Base-by-base conservation (phyloP, 2,888 invertebrate genomes). In the Sycophila texana region DNA sequence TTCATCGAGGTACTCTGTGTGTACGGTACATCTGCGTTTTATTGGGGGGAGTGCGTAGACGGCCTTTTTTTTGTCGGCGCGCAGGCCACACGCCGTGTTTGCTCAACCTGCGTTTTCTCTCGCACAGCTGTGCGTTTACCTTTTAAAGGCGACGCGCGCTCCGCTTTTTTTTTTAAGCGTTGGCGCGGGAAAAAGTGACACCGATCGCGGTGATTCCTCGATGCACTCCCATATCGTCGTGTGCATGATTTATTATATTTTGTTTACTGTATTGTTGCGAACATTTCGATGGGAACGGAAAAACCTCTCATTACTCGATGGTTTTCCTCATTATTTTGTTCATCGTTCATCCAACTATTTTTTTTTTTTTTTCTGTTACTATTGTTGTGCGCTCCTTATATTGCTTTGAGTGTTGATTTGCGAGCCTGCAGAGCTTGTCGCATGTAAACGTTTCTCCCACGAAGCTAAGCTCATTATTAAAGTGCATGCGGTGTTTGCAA, bases 401-500 rank as follows among this genome's bases (percentile, higher is more conserved):
- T 20, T 47, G 80, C 80, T 77, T 81, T 77, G 77, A 74, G 5
- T 68, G 71, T 77, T 74, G 70, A 73, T 77, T 77, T 74, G 30
- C 51, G 68, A 74, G 49, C 61, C 55, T 57, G 47, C 65, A 26
- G 3, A 26, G 39, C 71, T 74, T 74, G 16, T 60, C n/a, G 80
- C 76, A 80, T 76, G 75, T 20, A 57, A 61, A 47, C 22, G 30
- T n/a, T 53, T 57, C 65, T 22, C 30, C 77, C 77, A 77, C 74
- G 70, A 53, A 20, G n/a, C n/a, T 57, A 10, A 53, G n/a, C n/a
- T n/a, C 30, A 18, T 39, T 10, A 39, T 7, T 47, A 5, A 18
- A 39, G 53, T n/a, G 53, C 16, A 49, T 20, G 22, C 0, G 10
- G n/a, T 20, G 14, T n/a, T 65, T 65, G 55, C 26, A 63, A 22